A percentile compares a stretch with the other conserved stretches of the same genome.
These are phyloP conservation scores for Rhineura floridana DNA, from an alignment of 2,113 vertebrate genomes.

Conservation along the genomic window DNA sequence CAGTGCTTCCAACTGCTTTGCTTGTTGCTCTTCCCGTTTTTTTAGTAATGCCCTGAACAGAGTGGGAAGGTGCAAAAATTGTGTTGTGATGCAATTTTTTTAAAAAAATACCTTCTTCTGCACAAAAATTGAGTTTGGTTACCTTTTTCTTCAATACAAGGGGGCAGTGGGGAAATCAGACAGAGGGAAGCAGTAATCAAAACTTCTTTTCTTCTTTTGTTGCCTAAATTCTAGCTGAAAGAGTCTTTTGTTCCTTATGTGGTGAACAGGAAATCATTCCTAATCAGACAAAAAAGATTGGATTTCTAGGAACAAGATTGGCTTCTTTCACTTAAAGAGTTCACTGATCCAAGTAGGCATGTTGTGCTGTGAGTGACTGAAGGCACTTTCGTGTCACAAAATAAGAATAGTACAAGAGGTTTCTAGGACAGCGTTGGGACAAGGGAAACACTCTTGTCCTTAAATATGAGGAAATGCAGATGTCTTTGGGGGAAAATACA, in stretches of 20 bases:
- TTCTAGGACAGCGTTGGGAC: not conserved
- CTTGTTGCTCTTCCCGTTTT: not conserved
- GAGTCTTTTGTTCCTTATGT: conserved; percentile 7
- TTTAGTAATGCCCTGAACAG: not conserved
- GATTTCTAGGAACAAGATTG: conserved; percentile 30
- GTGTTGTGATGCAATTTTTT: not conserved
- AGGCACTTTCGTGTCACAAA: not conserved
- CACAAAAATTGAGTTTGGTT: not conserved
- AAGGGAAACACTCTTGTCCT: not conserved
- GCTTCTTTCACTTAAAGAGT: conserved; percentile 18
- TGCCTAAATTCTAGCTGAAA: conserved; percentile 4
- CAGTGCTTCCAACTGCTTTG: not conserved
- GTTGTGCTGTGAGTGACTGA: conserved; percentile 11
- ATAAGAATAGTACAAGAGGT: not conserved
- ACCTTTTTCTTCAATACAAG: not conserved
- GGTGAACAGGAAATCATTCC: conserved; percentile 1
- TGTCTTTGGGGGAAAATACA: not conserved
- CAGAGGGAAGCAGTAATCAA: not conserved
- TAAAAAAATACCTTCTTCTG: not conserved
- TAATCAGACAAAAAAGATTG: not conserved
- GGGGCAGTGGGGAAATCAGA: not conserved
- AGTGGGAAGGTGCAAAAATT: not conserved
- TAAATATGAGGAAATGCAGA: not conserved
- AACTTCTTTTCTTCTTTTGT: conserved; percentile 31
- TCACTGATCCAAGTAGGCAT: conserved; percentile 16